Evolutionary conservation across 2,888 invertebrate genomes (phyloP), one percentile per base, ranked within the genome.

Genomic region (Scelioninae gen. 1): DNA sequence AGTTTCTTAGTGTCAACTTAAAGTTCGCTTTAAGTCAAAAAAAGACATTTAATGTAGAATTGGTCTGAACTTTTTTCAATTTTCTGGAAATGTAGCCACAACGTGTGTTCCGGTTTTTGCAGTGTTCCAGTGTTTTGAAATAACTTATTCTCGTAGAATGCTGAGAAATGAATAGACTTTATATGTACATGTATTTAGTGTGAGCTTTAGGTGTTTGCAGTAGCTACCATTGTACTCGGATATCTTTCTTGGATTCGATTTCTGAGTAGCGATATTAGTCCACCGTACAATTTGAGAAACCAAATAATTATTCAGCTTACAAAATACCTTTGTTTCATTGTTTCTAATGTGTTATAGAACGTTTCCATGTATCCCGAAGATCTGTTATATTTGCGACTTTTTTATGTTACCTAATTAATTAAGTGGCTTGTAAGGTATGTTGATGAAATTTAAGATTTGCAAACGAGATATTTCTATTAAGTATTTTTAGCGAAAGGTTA

Each of bases 261-360:
- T 45, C 45, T 45, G 13, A 15, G 45, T 45, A 45, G 45, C 56
- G 5, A 55, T 15, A 34, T 15, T 38, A 10, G 40, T 40, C 23
- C 34, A 34, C 34, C 34, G 32, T 34, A 55, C 63, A 40, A 56
- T 63, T 78, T n/a, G 63, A 29, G 63, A 71, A 76, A 78, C 78
- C 55, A 71, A 71, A 78, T 78, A 63, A 78, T 78, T 78, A 71
- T 78, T 78, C 55, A 45, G 60, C 68, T 69, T 77, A 55, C 77
- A 77, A 77, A 76, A 77, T 77, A 69, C 49, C 62, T 77, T 62
- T 77, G 62, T 77, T 55, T 69, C 68, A 76, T 76, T 76, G 76
- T 75, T 66, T 47, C 65, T 11, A 29, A 34, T 45, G 53, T 53
- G 40, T 66, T 66, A n/a, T 32, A 15, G 11, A 4, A 32, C 38